Conservation (phyloP, 2,888 invertebrate species). For the Villa cingulata region DNA sequence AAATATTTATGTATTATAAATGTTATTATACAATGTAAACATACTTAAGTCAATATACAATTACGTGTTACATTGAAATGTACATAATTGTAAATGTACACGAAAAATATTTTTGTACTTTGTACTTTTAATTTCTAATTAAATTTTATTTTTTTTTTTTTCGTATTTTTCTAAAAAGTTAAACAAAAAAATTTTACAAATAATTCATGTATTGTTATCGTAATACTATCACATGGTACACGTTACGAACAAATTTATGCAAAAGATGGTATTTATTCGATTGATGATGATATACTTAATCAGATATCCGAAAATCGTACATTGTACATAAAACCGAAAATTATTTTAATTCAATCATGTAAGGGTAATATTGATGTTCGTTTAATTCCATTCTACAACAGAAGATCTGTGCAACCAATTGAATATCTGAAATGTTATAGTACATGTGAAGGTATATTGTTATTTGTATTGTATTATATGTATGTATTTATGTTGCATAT, state of each 20-base stretch:
- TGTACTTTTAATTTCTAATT: too few species aligned
- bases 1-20: conserved; percentile 17
- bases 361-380: conserved; percentile 24
- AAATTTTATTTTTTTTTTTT: too few species aligned
- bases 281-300: conserved; percentile 28
- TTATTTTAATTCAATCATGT: conserved; percentile 33
- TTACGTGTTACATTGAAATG: too few species aligned
- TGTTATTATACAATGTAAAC: too few species aligned
- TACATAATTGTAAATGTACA: too few species aligned
- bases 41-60: too few species aligned
- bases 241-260: conserved; percentile 27
- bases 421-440: conserved; percentile 34
- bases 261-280: conserved; percentile 24
- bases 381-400: background rate
- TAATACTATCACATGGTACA: conserved; percentile 29
- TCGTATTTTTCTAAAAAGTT: too few species aligned
- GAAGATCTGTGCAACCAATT: background rate
- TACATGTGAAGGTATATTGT: conserved; percentile 28
- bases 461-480: background rate
- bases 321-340: conserved; percentile 28
- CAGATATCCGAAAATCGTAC: conserved; percentile 28
- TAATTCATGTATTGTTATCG: conserved; percentile 27
- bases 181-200: conserved; percentile 23
- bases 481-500: background rate
- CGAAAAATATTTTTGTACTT: too few species aligned